phyloP scores from a whole-genome alignment of 1,140 invertebrate genomes.

The Drosophila tristis region DNA sequence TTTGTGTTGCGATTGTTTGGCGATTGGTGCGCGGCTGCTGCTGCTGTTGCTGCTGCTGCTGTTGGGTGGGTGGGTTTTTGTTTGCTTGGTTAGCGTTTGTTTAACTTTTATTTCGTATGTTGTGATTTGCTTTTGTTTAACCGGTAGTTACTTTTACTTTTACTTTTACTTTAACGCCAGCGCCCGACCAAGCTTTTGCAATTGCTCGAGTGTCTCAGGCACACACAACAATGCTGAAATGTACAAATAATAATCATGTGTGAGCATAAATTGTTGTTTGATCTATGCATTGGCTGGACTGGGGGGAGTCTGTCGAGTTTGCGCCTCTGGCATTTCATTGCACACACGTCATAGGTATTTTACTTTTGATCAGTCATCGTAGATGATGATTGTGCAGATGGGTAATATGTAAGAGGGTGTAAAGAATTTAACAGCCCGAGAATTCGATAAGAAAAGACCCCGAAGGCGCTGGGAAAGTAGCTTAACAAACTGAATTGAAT shows the following conservation, averaged over 20 bases:
- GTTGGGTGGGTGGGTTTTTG: constrained; percentile 21
- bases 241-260: constrained; percentile 68
- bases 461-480: constrained; percentile 13
- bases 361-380: constrained; percentile 21
- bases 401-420: neutral
- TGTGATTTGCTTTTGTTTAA: constrained; percentile 56
- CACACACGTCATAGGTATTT: constrained; percentile 32
- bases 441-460: neutral
- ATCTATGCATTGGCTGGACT: constrained; percentile 56
- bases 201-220: constrained; percentile 65
- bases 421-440: neutral
- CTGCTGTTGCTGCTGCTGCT: constrained; percentile 22
- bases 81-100: constrained; percentile 30
- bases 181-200: constrained; percentile 60
- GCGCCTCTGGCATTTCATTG: constrained; percentile 8
- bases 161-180: constrained; percentile 62
- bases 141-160: constrained; percentile 58
- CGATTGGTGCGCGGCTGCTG: constrained; percentile 43
- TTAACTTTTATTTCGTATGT: constrained; percentile 29
- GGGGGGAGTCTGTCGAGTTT: constrained; percentile 54
- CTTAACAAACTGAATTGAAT: constrained; percentile 21
- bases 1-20: constrained; percentile 20
- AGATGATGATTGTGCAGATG: constrained; percentile 12
- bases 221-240: constrained; percentile 70
- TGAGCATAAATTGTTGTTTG: constrained; percentile 68